phyloP scores from a whole-genome alignment of 1,140 invertebrate species.

The Anagrus nilaparvatae region DNA sequence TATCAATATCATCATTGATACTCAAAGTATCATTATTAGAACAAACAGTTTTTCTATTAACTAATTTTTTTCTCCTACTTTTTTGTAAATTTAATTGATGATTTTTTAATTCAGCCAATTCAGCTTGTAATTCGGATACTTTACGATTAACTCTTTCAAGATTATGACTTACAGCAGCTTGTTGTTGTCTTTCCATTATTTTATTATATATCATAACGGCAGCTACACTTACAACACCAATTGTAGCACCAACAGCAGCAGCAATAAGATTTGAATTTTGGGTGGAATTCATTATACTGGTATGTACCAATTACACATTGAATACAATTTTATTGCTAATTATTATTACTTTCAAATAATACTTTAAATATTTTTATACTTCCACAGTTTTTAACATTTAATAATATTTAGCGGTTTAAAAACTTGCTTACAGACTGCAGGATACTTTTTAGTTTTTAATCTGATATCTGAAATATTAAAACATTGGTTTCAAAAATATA shows the following conservation, averaged over 20 bases:
- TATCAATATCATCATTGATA: conserved; percentile 35
- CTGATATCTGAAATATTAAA: no score
- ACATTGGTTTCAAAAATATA: no score
- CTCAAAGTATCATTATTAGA: conserved; percentile 23
- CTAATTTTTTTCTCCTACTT: conserved; percentile 22
- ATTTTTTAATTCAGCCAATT: conserved; percentile 31
- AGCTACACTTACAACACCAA: conserved; percentile 52
- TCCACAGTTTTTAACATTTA: no score
- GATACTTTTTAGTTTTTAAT: no score
- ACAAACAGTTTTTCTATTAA: conserved; percentile 20
- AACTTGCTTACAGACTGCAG: no score
- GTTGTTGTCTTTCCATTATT: conserved; percentile 46
- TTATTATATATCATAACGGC: conserved; percentile 52
- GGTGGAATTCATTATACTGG: conserved; percentile 29
- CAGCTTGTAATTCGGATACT: conserved; percentile 29
- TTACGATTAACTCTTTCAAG: conserved; percentile 29
- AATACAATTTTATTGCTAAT: no score
- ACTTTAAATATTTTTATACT: no score
- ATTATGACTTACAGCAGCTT: conserved; percentile 38
- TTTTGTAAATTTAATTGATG: conserved; percentile 24
- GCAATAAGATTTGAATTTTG: conserved; percentile 28
- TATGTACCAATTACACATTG: no score
- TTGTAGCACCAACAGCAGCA: conserved; percentile 41
- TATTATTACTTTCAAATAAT: no score
- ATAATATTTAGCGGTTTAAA: no score